Evolutionary conservation across 2,888 invertebrate genomes (phyloP), one percentile per base, ranked within the genome.

Genomic region (Craniophora ligustri): DNA sequence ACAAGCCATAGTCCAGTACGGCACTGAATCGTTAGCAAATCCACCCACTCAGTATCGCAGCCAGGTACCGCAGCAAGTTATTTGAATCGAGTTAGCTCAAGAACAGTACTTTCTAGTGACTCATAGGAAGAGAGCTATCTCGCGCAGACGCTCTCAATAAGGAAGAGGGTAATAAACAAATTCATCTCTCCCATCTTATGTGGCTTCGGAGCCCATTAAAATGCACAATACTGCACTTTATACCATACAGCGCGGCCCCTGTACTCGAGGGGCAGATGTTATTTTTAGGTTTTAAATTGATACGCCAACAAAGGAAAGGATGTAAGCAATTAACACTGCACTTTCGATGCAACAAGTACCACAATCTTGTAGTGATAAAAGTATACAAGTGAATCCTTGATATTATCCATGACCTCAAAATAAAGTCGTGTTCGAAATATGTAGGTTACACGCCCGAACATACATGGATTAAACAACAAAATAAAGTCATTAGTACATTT

Each of bases 151-250:
- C 82, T 91, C 91, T 92, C 93, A 92, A 93, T 93, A 91, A 93
- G 93, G 93, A 93, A 92, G 92, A 88, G 89, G 88, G 91, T 87
- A 93, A 93, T 93, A 92, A 93, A 92, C 91, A 91, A 92, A 92
- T 91, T 92, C 93, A 92, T 91, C 92, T 92, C 92, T 89, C 85
- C 84, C 89, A 88, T 91, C 92, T 92, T 91, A 89, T 88, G 91
- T 86, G 86, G 89, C 91, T 89, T 86, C 85, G 81, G 79, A 75
- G 87, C 77, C 85, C 85, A 90, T 92, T 92, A 91, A 91, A 91
- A 89, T 88, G 92, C 91, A 92, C 92, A 92, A 92, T 92, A 88
- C 89, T 92, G 91, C 90, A 91, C 89, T 92, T 86, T 88, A 89
- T 90, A 83, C 87, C 82, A 85, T 85, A 83, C 83, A 79, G 79